Evolutionary conservation across 2,888 invertebrate genomes (phyloP).

Genomic region (Himalopsyche japonica): DNA sequence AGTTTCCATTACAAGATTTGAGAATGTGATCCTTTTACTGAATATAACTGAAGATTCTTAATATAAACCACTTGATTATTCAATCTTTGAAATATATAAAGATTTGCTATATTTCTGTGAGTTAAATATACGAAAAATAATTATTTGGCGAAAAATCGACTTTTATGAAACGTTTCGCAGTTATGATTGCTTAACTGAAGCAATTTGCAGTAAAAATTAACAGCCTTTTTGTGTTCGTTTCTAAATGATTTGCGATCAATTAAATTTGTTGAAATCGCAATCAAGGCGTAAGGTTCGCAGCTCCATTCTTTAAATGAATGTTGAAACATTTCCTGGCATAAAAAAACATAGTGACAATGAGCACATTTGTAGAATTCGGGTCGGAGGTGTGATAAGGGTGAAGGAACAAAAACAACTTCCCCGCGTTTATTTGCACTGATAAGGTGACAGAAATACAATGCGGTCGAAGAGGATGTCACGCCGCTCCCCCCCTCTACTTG

Average conservation of each 20-base stretch:
- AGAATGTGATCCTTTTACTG: too few species aligned
- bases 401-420: constrained; percentile 39
- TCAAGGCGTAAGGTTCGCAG: neutral
- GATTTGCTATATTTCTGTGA: too few species aligned
- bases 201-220: neutral
- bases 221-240: neutral
- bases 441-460: constrained; percentile 28
- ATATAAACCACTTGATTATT: too few species aligned
- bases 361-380: constrained; percentile 23
- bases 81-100: too few species aligned
- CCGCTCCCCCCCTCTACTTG: neutral
- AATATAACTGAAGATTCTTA: too few species aligned
- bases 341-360: neutral
- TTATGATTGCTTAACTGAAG: neutral
- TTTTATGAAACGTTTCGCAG: too few species aligned
- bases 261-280: neutral
- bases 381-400: constrained; percentile 29
- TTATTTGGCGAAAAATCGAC: too few species aligned
- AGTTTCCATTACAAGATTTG: too few species aligned
- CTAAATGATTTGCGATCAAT: neutral
- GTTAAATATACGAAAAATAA: too few species aligned
- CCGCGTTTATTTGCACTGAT: constrained; percentile 38
- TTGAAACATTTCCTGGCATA: neutral
- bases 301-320: neutral
- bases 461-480: constrained; percentile 6